Evolutionary conservation across 2,113 vertebrate species (phyloP).

Genomic region (Athene cunicularia): DNA sequence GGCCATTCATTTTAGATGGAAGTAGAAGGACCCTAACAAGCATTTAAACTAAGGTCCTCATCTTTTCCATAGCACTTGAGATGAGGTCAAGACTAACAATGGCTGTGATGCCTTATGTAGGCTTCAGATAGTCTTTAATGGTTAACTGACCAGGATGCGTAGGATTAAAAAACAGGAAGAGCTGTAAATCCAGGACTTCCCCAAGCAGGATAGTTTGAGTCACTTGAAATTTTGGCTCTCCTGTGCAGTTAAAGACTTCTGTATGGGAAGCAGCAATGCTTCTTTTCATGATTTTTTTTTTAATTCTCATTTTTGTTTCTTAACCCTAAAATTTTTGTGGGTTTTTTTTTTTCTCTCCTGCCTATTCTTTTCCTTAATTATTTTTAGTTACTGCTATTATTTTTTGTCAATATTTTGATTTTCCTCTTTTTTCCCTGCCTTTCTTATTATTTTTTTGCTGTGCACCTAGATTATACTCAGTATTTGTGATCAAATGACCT

Average conservation of each 20-base stretch:
- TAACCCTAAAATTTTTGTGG: not conserved
- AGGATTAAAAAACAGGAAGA: not conserved
- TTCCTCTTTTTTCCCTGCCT: not conserved
- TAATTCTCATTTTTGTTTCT: not conserved
- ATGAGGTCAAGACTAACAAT: not conserved
- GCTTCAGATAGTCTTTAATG: not conserved
- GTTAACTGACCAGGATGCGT: rapidly evolving
- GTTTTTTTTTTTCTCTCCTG: not conserved
- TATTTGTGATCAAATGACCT: not conserved
- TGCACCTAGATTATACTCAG: not conserved
- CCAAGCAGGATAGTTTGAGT: not conserved
- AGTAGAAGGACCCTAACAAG: not conserved
- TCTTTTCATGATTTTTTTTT: not conserved
- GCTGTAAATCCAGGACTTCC: not conserved
- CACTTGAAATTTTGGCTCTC: not conserved
- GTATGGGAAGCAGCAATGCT: not conserved
- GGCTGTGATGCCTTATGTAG: not conserved
- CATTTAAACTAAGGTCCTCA: not conserved
- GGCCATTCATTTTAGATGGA: not conserved
- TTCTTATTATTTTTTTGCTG: not conserved
- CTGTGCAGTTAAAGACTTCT: not conserved
- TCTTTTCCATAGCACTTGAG: not conserved
- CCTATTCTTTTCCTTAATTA: not conserved
- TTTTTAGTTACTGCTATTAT: not conserved
- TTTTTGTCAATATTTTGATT: not conserved